phyloP scores from a whole-genome alignment of 2,797 vertebrate genomes.

The Tapirus indicus region DNA sequence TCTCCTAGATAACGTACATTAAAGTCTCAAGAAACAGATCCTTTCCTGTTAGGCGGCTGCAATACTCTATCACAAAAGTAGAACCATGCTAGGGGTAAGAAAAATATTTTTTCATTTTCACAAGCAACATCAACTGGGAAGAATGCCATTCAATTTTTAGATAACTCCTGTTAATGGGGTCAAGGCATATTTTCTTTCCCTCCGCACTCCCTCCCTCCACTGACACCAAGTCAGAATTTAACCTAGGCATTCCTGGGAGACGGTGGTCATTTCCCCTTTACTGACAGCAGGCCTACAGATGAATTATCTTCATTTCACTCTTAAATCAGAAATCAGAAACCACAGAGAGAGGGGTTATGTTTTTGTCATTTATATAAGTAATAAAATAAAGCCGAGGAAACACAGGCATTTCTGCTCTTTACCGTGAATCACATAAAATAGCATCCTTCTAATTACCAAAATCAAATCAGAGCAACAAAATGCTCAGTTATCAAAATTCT shows the following conservation, averaged over 20 bases:
- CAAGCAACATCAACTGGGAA: slow-evolving; percentile 44
- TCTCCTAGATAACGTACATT: slow-evolving; percentile 56
- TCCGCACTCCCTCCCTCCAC: background rate
- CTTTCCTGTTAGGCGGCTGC: background rate
- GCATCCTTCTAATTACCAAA: background rate
- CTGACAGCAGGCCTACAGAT: background rate
- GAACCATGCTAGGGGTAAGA: slow-evolving; percentile 60
- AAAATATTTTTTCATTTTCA: slow-evolving; percentile 61
- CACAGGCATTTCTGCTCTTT: background rate
- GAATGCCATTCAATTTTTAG: slow-evolving; percentile 69
- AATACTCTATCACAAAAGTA: background rate
- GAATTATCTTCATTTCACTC: background rate
- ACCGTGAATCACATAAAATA: background rate
- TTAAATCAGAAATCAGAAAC: slow-evolving; percentile 63
- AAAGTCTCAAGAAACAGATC: slow-evolving; percentile 35
- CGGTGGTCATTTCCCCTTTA: slow-evolving; percentile 17
- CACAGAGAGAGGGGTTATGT: background rate
- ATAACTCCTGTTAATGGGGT: slow-evolving; percentile 47
- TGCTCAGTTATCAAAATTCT: background rate
- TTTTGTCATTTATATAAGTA: slow-evolving; percentile 25
- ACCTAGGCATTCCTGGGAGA: background rate
- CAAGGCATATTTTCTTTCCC: background rate
- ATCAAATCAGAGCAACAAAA: slow-evolving; percentile 48
- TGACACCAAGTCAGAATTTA: slow-evolving; percentile 15
- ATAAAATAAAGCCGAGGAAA: slow-evolving; percentile 32